Evolutionary conservation across 2,113 vertebrate species (phyloP), one percentile per base, ranked within the genome.

Genomic region (Ictidomys tridecemlineatus): DNA sequence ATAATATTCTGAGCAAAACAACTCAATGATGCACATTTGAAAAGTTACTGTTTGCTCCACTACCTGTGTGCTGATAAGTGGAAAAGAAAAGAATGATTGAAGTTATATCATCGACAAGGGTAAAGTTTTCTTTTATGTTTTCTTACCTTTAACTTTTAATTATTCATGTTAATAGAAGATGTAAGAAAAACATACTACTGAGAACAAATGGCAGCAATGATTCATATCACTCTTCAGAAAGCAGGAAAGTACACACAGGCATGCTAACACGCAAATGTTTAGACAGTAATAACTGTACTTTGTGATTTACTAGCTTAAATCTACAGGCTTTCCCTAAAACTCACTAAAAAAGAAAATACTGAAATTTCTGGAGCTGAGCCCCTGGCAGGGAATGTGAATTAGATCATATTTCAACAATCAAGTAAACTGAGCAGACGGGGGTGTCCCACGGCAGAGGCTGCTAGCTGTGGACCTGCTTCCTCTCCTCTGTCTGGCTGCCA

Each of bases 231-330:
- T 76, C 42, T 82, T 93, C 12, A 93, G 58, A 93, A 92, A 83
- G 56, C 69, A 93, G 63, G 88, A 93, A 90, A 56, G 84, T 67
- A 93, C 48, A 88, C 67, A 89, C 61, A 94, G 20, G 37, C 53
- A 39, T 53, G 61, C 56, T 89, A 92, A 93, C 37, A 96, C 92
- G 91, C 13, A 84, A 87, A 85, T 72, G 61, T 94, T 95, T 85
- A 96, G 69, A 89, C 65, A 88, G 87, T 34, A 94, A 78, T 61
- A 45, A 79, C 67, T 89, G 22, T 61, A 30, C 13, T 84, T 83
- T 28, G 30, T 91, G 67, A 85, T 92, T 97, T 80, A 85, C 73
- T 85, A 65, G 91, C 69, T 90, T 87, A 17, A 48, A 82, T 94
- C 45, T 73, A 39, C 14, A 88, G 89, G 53, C 34, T 89, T 94